Conservation (phyloP, 2,797 vertebrate genomes). For the Falco naumanni region DNA sequence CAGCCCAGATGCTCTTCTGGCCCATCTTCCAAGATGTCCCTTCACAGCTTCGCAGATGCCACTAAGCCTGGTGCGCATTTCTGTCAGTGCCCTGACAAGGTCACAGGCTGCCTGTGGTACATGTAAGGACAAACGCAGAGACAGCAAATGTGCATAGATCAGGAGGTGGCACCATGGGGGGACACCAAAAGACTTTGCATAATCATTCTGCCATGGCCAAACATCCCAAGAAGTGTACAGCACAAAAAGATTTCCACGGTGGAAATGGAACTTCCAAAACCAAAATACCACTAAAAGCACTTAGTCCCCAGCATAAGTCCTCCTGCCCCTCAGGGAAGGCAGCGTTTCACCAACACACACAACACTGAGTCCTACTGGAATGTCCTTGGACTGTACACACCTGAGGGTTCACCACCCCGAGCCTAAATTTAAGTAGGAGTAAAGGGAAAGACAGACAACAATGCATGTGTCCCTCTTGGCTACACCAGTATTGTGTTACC, state of each 20-base stretch:
- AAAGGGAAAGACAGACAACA: neutral
- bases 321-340: neutral
- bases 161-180: neutral
- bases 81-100: neutral
- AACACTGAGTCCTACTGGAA: accelerated
- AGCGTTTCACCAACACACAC: neutral
- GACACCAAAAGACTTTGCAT: neutral
- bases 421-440: neutral
- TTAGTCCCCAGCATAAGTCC: neutral
- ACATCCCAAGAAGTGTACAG: neutral
- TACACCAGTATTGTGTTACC: neutral
- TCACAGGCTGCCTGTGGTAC: neutral
- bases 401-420: neutral
- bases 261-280: neutral
- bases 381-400: neutral
- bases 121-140: neutral
- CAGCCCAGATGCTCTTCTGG: neutral
- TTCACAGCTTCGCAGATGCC: neutral
- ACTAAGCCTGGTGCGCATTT: neutral
- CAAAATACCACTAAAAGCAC: neutral
- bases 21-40: neutral
- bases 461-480: neutral
- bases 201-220: neutral
- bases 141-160: neutral
- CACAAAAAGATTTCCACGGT: neutral